Evolutionary conservation across 2,888 invertebrate species (phyloP).

Genomic region (Platycheirus albimanus): DNA sequence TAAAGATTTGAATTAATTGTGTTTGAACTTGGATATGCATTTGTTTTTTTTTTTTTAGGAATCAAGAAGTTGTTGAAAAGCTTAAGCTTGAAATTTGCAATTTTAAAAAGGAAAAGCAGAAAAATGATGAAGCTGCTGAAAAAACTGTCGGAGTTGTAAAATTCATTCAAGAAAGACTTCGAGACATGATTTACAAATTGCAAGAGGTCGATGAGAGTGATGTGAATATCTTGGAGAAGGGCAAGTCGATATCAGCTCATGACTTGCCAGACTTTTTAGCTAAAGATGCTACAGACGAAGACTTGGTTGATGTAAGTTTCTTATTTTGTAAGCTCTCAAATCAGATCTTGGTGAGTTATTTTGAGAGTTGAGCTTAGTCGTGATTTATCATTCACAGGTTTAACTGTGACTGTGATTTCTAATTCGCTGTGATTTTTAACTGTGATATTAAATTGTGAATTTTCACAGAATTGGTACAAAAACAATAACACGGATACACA

Average conservation of each 20-base stretch:
- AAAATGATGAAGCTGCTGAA: conserved; percentile 80
- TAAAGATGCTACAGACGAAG: conserved; percentile 79
- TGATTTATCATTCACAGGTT: too few species aligned
- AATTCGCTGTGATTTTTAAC: too few species aligned
- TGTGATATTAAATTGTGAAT: too few species aligned
- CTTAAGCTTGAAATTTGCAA: conserved; percentile 85
- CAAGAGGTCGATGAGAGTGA: conserved; percentile 82
- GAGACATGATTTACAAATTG: conserved; percentile 82
- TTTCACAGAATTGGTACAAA: too few species aligned
- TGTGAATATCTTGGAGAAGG: conserved; percentile 77
- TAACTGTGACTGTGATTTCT: too few species aligned
- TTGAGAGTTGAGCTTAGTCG: too few species aligned
- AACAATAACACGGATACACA: too few species aligned
- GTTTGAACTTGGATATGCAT: neutral
- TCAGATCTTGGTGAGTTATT: too few species aligned
- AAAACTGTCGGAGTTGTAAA: conserved; percentile 79
- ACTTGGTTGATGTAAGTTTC: conserved; percentile 79
- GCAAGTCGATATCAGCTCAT: conserved; percentile 77
- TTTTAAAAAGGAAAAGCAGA: conserved; percentile 82
- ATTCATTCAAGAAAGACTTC: conserved; percentile 80
- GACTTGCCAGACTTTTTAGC: conserved; percentile 79
- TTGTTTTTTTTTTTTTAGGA: conserved; percentile 83
- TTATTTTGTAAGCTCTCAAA: too few species aligned
- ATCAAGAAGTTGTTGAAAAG: conserved; percentile 88
- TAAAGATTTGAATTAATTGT: conserved; percentile 84